phyloP scores from a whole-genome alignment of 2,888 invertebrate genomes.

The Monopis laevigella region DNA sequence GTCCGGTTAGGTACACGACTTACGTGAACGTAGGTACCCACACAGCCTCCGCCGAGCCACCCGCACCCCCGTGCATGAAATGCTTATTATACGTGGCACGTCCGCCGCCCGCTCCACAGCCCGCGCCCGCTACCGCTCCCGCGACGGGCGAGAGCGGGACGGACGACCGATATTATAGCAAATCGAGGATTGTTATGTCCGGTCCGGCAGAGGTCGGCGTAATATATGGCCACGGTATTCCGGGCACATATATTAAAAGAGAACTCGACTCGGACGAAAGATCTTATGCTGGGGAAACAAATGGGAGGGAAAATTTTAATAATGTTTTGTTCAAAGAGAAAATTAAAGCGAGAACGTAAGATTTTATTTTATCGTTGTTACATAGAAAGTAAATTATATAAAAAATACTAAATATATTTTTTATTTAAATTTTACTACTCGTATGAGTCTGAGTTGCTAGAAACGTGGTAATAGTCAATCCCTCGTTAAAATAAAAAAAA shows the following conservation, averaged over 20 bases:
- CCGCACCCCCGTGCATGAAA: slow-evolving; percentile 67
- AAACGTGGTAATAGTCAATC: no score
- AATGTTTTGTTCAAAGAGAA: no score
- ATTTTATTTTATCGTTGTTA: no score
- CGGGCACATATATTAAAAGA: slow-evolving; percentile 67
- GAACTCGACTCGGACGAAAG: slow-evolving; percentile 66
- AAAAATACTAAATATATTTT: no score
- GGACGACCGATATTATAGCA: slow-evolving; percentile 64
- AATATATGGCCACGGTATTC: slow-evolving; percentile 69
- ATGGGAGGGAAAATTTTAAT: slow-evolving; percentile 65
- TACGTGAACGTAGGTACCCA: slow-evolving; percentile 56
- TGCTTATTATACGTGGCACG: slow-evolving; percentile 71
- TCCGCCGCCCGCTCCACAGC: slow-evolving; percentile 49
- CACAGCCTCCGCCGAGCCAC: slow-evolving; percentile 43
- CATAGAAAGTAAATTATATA: no score
- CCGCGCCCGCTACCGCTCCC: slow-evolving; percentile 43
- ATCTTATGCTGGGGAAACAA: slow-evolving; percentile 66
- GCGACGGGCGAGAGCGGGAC: slow-evolving; percentile 27
- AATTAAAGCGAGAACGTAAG: no score
- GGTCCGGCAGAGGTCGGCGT: slow-evolving; percentile 66
- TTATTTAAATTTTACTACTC: no score
- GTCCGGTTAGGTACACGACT: slow-evolving; percentile 69
- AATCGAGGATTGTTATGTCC: slow-evolving; percentile 70
- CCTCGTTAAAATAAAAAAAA: no score
- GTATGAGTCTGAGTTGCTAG: no score